Base-by-base conservation (phyloP, 1,140 invertebrate genomes). In the Megalopta genalis region DNA sequence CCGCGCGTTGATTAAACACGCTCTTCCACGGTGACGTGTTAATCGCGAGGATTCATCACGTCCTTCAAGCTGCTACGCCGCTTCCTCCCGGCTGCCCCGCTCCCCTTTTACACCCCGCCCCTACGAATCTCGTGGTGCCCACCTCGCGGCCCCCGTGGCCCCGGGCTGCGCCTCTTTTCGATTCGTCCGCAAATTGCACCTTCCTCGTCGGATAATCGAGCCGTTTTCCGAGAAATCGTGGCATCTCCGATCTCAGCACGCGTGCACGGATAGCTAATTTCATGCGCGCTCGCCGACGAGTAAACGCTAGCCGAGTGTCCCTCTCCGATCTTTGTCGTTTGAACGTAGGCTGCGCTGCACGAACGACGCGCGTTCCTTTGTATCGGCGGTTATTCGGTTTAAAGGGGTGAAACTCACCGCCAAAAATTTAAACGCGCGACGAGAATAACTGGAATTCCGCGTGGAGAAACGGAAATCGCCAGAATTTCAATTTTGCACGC, bases 11-110 rank as follows among this genome's bases (percentile, higher is more conserved):
- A 90, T 90, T 90, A 90, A 90, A 90, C 88, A 90, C 89, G 89
- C 85, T 90, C 90, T 89, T 90, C 90, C 88, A 88, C 89, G 83
- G 84, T 90, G 90, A 90, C 88, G 90, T 90, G 88, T 90, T 90
- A 90, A 90, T 90, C 90, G 90, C 85, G 81, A 88, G 89, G 81
- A 90, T 90, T 89, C 90, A 90, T 90, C 90, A 90, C 88, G 86
- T 88, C 83, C 88, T 88, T 78, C 86, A 87, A 84, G 77, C 14
- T 37, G 27, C 16, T 49, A 69, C 74, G 60, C 75, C 42, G 42
- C 42, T 46, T 12, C 42, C 42, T 46, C 42, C 42, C 42, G 10
- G 42, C n/a, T n/a, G 42, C 10, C 65, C 77, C 4, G 1, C 32
- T 32, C 77, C 68, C 72, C 72, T 83, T 73, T 63, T 60, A 27